Evolutionary conservation across 2,888 invertebrate species (phyloP).

Genomic region (Nephrotoma appendiculata): DNA sequence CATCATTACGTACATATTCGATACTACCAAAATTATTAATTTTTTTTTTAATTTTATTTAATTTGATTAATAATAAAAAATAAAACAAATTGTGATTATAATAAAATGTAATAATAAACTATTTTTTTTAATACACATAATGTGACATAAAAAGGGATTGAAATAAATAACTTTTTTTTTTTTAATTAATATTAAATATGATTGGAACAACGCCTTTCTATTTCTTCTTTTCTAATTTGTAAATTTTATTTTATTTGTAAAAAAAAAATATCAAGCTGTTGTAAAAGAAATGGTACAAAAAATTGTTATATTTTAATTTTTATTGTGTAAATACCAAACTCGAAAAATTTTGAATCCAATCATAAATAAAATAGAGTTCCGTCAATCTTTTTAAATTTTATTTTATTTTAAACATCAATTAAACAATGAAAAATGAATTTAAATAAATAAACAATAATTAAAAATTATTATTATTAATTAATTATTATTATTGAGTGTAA

Average conservation of each 20-base stretch:
- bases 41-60: not conserved
- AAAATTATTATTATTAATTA: constrained; percentile 2
- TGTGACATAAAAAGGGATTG: constrained; percentile 2
- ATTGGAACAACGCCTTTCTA: not conserved
- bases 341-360: not conserved
- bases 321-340: not conserved
- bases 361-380: not conserved
- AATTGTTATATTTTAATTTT: not conserved
- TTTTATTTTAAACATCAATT: not conserved
- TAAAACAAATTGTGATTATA: not conserved
- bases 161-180: not conserved
- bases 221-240: not conserved
- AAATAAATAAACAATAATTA: constrained; percentile 3
- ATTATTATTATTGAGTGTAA: constrained; percentile 2
- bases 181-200: not conserved
- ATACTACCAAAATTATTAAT: not conserved
- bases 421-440: constrained; percentile 1
- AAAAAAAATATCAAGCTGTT: not conserved
- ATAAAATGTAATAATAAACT: not conserved
- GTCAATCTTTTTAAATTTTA: not conserved
- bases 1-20: not conserved
- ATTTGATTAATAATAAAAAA: not conserved
- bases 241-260: not conserved
- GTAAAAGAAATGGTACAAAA: not conserved
- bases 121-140: not conserved